These are phyloP conservation scores for Tricholauxania praeusta DNA, from an alignment of 2,888 invertebrate genomes.

Conservation along the genomic window DNA sequence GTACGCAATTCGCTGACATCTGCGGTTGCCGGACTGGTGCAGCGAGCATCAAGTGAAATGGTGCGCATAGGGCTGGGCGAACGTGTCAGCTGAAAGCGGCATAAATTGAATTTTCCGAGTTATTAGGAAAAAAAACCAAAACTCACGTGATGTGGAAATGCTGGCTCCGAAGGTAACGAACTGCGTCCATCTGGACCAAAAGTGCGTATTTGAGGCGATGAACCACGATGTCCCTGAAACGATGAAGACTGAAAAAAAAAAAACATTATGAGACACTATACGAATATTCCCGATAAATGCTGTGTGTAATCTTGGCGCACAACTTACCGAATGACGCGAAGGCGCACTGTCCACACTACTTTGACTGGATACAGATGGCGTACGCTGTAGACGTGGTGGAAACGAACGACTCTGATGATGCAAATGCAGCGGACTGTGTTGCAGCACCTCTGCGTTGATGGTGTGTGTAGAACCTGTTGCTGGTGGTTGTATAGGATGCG, in stretches of 20 bases:
- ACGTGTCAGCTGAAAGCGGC: conserved; percentile 69
- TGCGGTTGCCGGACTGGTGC: conserved; percentile 71
- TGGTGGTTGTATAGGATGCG: conserved; percentile 74
- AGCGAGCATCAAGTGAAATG: conserved; percentile 81
- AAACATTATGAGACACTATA: not conserved
- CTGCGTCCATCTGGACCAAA: conserved; percentile 84
- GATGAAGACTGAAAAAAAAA: conserved; percentile 17
- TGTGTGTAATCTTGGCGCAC: not conserved
- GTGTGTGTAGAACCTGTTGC: conserved; percentile 67
- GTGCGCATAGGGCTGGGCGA: conserved; percentile 85
- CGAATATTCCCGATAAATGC: not conserved
- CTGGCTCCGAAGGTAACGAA: conserved; percentile 67
- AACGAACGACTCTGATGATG: conserved; percentile 79
- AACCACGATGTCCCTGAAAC: conserved; percentile 77
- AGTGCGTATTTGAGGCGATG: conserved; percentile 86
- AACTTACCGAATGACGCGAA: conserved; percentile 70
- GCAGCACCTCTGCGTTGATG: conserved; percentile 67
- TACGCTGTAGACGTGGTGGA: conserved; percentile 78
- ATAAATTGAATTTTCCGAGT: not conserved
- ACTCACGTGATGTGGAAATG: conserved; percentile 59
- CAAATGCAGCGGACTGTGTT: conserved; percentile 71
- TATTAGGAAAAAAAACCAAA: not conserved
- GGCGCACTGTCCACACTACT: conserved; percentile 84
- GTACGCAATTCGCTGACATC: conserved; percentile 70
- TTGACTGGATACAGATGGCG: conserved; percentile 86